Percentiles rank a stretch among this genome's conserved stretches.
Conservation (phyloP, 1,140 invertebrate genomes). For the Lepidurus packardi region DNA sequence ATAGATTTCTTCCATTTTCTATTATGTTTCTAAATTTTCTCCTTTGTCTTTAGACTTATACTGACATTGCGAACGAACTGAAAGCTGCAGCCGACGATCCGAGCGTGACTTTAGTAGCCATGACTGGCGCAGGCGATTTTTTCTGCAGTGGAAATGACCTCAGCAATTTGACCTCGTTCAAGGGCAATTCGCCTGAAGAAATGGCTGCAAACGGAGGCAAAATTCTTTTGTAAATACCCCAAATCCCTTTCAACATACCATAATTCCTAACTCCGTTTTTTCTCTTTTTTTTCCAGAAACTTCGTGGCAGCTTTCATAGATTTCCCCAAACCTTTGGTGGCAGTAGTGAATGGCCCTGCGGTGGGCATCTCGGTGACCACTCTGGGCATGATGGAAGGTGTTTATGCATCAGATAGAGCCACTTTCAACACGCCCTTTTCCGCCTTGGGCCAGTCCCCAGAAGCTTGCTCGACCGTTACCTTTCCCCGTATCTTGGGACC, state of each 20-base stretch:
- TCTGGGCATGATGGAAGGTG: slow-evolving; percentile 76
- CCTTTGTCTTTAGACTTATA: slow-evolving; percentile 58
- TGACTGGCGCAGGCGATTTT: slow-evolving; percentile 72
- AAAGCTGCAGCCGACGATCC: slow-evolving; percentile 60
- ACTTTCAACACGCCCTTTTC: slow-evolving; percentile 82
- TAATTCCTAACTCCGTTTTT: slow-evolving; percentile 27
- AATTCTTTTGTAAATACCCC: slow-evolving; percentile 43
- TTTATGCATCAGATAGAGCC: slow-evolving; percentile 79
- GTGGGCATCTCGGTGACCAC: slow-evolving; percentile 81
- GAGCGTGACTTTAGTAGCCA: slow-evolving; percentile 55
- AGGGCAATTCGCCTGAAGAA: slow-evolving; percentile 42
- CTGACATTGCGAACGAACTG: slow-evolving; percentile 56
- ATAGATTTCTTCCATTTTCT: slow-evolving; percentile 22
- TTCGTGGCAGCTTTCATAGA: slow-evolving; percentile 75
- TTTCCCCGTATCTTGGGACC: slow-evolving; percentile 77
- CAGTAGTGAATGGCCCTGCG: slow-evolving; percentile 88
- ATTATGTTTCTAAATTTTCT: slow-evolving; percentile 29
- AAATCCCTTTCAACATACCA: neutral
- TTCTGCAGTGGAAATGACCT: slow-evolving; percentile 87
- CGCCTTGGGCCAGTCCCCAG: slow-evolving; percentile 67
- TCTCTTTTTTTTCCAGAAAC: slow-evolving; percentile 48
- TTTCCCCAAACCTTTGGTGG: slow-evolving; percentile 82
- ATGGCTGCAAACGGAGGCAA: slow-evolving; percentile 46
- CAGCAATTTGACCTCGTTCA: slow-evolving; percentile 48
- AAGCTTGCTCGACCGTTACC: slow-evolving; percentile 75